Conservation (phyloP, 1,140 invertebrate genomes). For the Drosophila lini region DNA sequence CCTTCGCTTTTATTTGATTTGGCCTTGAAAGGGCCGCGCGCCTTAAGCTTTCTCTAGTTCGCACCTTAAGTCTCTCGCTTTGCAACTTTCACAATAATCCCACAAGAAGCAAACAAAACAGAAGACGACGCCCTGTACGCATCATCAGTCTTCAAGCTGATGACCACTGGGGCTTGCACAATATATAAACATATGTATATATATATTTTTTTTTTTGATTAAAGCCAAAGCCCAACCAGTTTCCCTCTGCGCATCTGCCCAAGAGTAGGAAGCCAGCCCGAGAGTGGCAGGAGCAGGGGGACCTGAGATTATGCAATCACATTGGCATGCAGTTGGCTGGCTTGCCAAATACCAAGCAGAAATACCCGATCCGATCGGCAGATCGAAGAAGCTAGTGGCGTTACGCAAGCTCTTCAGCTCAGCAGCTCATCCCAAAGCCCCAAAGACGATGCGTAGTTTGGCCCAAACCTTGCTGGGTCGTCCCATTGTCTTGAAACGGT, state of each 20-base stretch:
- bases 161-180: constrained; percentile 29
- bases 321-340: constrained; percentile 57
- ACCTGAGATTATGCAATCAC: constrained; percentile 52
- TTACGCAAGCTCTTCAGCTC: constrained; percentile 26
- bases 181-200: not conserved
- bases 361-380: constrained; percentile 7
- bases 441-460: constrained; percentile 10
- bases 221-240: constrained; percentile 59
- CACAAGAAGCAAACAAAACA: constrained; percentile 11
- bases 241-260: constrained; percentile 43
- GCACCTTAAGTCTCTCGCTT: constrained; percentile 48
- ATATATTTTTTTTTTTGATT: constrained; percentile 37
- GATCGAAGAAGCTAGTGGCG: constrained; percentile 22
- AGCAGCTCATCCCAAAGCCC: constrained; percentile 5
- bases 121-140: constrained; percentile 46
- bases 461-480: constrained; percentile 4
- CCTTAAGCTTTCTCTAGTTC: constrained; percentile 30
- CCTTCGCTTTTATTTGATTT: constrained; percentile 1
- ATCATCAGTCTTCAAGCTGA: constrained; percentile 21
- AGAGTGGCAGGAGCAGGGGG: constrained; percentile 1
- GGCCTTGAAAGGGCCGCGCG: constrained; percentile 27
- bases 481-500: constrained; percentile 18
- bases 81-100: constrained; percentile 41
- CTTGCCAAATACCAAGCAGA: constrained; percentile 42
- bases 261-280: not conserved